phyloP scores from a whole-genome alignment of 2,113 vertebrate genomes.

The Chaetodon trifascialis region DNA sequence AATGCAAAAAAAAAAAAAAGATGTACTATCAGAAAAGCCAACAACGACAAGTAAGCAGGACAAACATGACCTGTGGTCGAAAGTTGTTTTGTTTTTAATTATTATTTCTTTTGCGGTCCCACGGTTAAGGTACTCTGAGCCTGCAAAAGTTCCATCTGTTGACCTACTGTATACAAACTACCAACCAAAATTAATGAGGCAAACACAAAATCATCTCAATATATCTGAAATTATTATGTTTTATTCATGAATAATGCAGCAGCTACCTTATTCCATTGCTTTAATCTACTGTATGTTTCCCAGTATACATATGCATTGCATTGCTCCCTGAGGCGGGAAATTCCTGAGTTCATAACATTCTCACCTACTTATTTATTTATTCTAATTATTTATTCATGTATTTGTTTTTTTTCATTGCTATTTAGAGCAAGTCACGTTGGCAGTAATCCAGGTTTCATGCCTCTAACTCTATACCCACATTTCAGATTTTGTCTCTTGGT shows the following conservation, averaged over 20 bases:
- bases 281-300: background rate
- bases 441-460: background rate
- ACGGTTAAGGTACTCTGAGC: background rate
- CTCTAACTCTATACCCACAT: background rate
- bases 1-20: background rate
- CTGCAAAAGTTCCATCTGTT: background rate
- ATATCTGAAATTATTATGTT: background rate
- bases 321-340: conserved; percentile 1
- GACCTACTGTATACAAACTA: background rate
- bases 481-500: background rate
- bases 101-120: background rate
- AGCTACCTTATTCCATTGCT: background rate
- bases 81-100: background rate
- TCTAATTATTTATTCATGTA: background rate
- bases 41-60: background rate
- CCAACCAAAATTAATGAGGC: background rate
- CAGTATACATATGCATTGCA: background rate
- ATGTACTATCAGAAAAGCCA: background rate
- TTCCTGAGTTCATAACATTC: conserved; percentile 1
- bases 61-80: background rate
- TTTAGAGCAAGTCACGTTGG: background rate
- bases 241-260: conserved; percentile 11
- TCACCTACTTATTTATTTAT: background rate
- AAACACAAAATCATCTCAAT: background rate
- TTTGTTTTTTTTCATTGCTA: background rate